phyloP scores from a whole-genome alignment of 2,113 vertebrate species.

The Nannobrachium achirus region DNA sequence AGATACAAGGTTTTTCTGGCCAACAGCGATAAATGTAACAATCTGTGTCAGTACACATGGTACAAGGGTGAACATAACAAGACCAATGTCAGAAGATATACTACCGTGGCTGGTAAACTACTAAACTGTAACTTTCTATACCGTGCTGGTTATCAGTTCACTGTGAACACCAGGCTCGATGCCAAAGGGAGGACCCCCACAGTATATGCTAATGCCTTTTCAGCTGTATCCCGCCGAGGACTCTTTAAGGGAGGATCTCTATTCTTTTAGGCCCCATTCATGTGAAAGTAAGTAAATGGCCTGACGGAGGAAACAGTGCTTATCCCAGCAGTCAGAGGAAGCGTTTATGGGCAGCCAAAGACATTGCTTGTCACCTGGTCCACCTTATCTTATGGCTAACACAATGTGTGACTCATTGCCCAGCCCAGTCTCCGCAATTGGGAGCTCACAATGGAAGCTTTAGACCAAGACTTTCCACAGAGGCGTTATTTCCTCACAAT shows the following conservation, averaged over 20 bases:
- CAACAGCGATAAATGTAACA: too few relatives aligned
- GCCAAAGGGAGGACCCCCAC: neutral
- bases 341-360: conserved; percentile 6
- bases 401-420: conserved; percentile 56
- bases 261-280: conserved; percentile 28
- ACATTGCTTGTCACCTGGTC: conserved; percentile 62
- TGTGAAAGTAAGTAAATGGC: conserved; percentile 28
- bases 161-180: neutral
- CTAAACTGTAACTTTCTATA: neutral
- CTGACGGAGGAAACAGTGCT: conserved; percentile 22
- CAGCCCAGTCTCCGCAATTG: conserved; percentile 45
- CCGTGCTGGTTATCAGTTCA: neutral
- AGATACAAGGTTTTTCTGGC: too few relatives aligned
- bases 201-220: neutral
- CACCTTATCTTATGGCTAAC: conserved; percentile 58
- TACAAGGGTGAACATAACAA: neutral
- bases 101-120: neutral
- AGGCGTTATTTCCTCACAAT: conserved; percentile 67
- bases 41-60: too few relatives aligned
- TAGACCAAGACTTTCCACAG: conserved; percentile 55
- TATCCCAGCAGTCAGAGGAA: conserved; percentile 45
- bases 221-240: conserved; percentile 9
- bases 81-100: neutral
- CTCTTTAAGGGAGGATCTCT: conserved; percentile 18
- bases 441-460: conserved; percentile 51